Base-by-base conservation (phyloP, 2,888 invertebrate species). In the Drosophila stalkeri region DNA sequence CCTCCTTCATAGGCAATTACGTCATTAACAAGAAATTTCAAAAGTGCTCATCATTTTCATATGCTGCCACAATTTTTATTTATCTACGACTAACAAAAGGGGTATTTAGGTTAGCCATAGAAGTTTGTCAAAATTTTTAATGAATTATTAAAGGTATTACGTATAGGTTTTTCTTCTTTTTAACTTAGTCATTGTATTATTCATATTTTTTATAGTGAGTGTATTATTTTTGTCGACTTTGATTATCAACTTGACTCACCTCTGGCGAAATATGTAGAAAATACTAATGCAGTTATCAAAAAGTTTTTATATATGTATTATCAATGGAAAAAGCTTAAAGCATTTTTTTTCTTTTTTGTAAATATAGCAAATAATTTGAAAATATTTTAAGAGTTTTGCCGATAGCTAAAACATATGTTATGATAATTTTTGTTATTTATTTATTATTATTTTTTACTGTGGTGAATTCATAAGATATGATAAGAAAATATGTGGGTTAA, bases 21-120 rank as follows among this genome's bases (percentile, higher is more conserved):
- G 82, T 86, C 86, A 86, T 86, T 86, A 90, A 82, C 86, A 77
- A 63, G 75, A 89, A 75, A 88, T 77, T 89, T 74, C 64, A 61
- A 84, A 84, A 82, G 78, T 84, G 87, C 75, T 70, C 87, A 70
- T 80, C 86, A 84, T 72, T 70, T 77, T 77, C 65, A 70, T 54
- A 69, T 59, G 64, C 52, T 64, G 49, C 47, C 43, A 44, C 43
- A 54, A 37, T 65, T 54, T 65, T 54, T 64, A 65, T 44, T 76
- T 61, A 44, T 27, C 12, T 35, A 5, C 4, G 23, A 35, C 39
- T 9, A 9, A 33, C 37, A n/a, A 11, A 14, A 12, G 8, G 51
- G 51, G 51, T 39, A 56, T 20, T 46, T 57, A 7, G 18, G 0
- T 20, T 39, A 4, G 2, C 2, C 6, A 2, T 18, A 27, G 5